A percentile compares a stretch with the other conserved stretches of the same genome.
Evolutionary conservation across 2,113 vertebrate species (phyloP).

Genomic region (Uria lomvia): DNA sequence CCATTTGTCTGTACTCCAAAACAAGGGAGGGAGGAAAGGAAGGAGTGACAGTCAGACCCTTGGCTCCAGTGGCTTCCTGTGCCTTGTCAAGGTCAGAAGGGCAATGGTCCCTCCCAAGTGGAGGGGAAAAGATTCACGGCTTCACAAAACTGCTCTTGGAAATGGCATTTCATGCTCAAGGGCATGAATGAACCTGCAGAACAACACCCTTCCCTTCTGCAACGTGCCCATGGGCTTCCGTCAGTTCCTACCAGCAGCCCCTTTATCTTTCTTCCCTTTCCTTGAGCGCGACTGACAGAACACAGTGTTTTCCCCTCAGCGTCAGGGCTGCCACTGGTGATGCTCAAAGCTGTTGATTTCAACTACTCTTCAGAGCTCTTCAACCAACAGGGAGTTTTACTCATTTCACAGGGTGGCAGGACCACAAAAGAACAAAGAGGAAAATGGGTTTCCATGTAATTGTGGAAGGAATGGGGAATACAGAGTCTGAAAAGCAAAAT

Average conservation of each 20-base stretch:
- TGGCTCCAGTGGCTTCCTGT: conserved; percentile 23
- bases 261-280: not conserved
- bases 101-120: not conserved
- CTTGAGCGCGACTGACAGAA: not conserved
- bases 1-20: not conserved
- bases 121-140: not conserved
- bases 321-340: not conserved
- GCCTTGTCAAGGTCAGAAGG: conserved; percentile 32
- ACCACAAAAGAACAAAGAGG: conserved; percentile 1
- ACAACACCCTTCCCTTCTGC: not conserved
- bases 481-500: conserved; percentile 42
- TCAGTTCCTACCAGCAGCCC: not conserved
- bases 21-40: not conserved
- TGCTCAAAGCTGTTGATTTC: conserved; percentile 6
- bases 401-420: not conserved
- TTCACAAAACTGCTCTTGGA: conserved; percentile 10
- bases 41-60: not conserved
- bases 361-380: not conserved
- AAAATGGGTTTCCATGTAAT: conserved; percentile 24
- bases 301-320: not conserved
- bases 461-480: conserved; percentile 24
- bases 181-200: not conserved
- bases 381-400: not conserved
- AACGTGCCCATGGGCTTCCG: not conserved
- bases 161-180: not conserved